Conservation (phyloP, 2,888 invertebrate species). For the Parapristionchus giblindavisi region DNA sequence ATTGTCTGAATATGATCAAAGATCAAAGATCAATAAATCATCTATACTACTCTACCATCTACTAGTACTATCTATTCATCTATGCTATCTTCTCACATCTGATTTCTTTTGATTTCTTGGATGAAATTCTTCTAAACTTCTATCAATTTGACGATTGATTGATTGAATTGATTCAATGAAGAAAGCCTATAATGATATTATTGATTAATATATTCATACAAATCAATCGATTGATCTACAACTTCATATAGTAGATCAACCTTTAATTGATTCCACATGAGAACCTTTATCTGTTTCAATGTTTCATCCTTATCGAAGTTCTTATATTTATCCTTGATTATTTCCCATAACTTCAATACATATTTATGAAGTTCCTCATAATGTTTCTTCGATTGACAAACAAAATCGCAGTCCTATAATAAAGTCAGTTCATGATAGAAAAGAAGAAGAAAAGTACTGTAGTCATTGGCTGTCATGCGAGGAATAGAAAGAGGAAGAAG, state of each 20-base stretch:
- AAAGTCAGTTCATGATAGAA: no score
- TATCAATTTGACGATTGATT: conserved; percentile 12
- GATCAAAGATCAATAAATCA: neutral
- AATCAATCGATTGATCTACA: neutral
- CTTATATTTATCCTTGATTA: conserved; percentile 39
- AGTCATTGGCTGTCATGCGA: neutral
- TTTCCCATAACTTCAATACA: conserved; percentile 60
- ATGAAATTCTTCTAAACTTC: conserved; percentile 27
- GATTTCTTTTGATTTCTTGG: conserved; percentile 36
- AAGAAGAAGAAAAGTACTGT: neutral
- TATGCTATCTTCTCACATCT: no score
- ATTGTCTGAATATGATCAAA: neutral
- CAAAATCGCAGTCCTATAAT: conserved; percentile 59
- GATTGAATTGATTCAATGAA: conserved; percentile 30
- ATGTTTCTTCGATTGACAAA: conserved; percentile 57
- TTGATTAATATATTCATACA: neutral
- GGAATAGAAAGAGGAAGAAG: no score
- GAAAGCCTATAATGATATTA: conserved; percentile 8
- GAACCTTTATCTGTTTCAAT: conserved; percentile 20
- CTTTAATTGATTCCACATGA: neutral
- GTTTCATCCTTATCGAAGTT: conserved; percentile 33
- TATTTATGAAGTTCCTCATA: conserved; percentile 60
- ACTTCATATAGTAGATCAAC: no score
- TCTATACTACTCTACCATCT: neutral
- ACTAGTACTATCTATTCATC: no score